A percentile compares a stretch with the other conserved stretches of the same genome.
phyloP scores from a whole-genome alignment of 2,797 vertebrate genomes.

The Pseudomugil gertrudae region DNA sequence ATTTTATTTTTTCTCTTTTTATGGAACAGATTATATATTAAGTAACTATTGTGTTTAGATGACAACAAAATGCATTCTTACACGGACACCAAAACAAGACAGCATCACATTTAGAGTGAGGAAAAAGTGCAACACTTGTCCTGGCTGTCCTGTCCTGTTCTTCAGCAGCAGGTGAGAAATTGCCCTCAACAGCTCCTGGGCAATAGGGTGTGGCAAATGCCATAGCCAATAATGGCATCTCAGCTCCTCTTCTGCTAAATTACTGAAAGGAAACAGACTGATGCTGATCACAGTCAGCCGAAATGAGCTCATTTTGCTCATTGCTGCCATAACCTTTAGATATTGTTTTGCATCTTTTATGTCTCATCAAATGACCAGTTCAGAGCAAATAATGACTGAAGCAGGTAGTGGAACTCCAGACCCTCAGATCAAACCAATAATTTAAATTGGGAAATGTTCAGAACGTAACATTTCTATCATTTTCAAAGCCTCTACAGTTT shows the following conservation, averaged over 20 bases:
- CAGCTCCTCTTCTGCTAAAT: conserved; percentile 6
- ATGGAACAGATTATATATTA: no score
- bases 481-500: conserved; percentile 9
- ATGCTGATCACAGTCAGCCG: neutral
- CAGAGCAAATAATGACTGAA: conserved; percentile 11
- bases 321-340: neutral
- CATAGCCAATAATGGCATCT: neutral
- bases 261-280: neutral
- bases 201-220: conserved; percentile 3
- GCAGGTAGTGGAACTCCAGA: conserved; percentile 8
- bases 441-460: neutral
- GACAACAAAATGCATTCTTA: neutral
- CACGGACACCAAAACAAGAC: neutral
- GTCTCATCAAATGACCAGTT: conserved; percentile 12
- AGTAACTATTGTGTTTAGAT: neutral
- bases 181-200: neutral
- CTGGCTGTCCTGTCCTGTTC: neutral
- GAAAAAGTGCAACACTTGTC: neutral
- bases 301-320: neutral
- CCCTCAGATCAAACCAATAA: neutral
- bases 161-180: conserved; percentile 10
- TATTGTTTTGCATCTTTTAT: neutral
- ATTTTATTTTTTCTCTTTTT: no score
- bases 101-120: neutral
- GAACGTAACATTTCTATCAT: conserved; percentile 8